Conservation (phyloP, 2,797 vertebrate species). For the Oryzias dopingdopingensis region DNA sequence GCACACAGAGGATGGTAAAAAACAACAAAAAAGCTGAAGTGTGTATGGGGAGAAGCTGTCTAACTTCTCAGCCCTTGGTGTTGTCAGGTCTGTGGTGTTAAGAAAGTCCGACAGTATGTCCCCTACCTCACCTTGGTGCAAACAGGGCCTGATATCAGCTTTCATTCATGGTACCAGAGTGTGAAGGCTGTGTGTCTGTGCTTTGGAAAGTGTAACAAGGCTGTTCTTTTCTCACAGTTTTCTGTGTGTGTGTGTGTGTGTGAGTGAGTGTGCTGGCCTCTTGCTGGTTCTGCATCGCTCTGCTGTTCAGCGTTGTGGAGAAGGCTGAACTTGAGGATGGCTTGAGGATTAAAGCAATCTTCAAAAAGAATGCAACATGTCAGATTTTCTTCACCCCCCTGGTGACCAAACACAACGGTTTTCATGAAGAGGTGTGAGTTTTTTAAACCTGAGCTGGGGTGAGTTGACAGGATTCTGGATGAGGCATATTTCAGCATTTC, state of each 20-base stretch:
- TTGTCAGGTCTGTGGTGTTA: conserved; percentile 70
- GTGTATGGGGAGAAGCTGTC: conserved; percentile 61
- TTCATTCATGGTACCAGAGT: conserved; percentile 52
- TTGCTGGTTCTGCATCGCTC: conserved; percentile 11
- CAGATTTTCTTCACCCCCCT: conserved; percentile 46
- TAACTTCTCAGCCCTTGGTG: conserved; percentile 62
- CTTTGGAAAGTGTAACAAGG: conserved; percentile 28
- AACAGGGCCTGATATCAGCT: conserved; percentile 65
- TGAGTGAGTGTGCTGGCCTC: background rate
- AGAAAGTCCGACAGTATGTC: conserved; percentile 70
- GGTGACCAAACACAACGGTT: conserved; percentile 39
- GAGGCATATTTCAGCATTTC: background rate
- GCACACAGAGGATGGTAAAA: conserved; percentile 18
- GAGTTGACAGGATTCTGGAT: conserved; percentile 6
- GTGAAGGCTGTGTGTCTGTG: conserved; percentile 13
- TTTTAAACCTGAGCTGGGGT: conserved; percentile 18
- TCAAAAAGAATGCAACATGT: conserved; percentile 69
- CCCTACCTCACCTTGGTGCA: conserved; percentile 72
- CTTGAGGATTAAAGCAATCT: conserved; percentile 59
- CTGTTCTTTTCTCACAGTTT: conserved; percentile 14
- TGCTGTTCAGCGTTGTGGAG: conserved; percentile 50
- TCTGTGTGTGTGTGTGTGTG: conserved; percentile 1
- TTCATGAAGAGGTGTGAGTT: conserved; percentile 33
- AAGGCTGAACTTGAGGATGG: conserved; percentile 16
- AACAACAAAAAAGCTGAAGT: conserved; percentile 16